Percentiles rank a stretch among this genome's conserved stretches.
Evolutionary conservation across 2,888 invertebrate species (phyloP).

Genomic region (Diadegma fenestrale): DNA sequence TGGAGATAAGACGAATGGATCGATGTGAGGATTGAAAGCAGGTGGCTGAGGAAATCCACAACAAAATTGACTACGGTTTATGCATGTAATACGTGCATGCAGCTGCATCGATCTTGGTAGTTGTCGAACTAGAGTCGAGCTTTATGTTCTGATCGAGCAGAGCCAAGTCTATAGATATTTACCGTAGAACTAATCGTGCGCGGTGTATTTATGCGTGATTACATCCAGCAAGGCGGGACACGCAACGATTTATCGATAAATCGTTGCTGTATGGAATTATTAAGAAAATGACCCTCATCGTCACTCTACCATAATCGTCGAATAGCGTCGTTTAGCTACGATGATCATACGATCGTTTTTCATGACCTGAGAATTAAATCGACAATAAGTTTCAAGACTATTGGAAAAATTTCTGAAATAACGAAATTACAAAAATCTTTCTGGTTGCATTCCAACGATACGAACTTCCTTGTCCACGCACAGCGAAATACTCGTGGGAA

Average conservation of each 20-base stretch:
- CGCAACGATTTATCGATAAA: conserved; percentile 54
- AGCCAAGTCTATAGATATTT: neutral
- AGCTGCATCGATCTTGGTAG: neutral
- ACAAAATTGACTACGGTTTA: neutral
- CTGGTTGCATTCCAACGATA: neutral
- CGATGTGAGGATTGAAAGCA: conserved; percentile 6
- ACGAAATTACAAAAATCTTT: too few species aligned
- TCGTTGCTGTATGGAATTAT: conserved; percentile 25
- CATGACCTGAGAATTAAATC: neutral
- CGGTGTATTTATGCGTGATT: conserved; percentile 51
- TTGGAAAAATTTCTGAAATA: neutral
- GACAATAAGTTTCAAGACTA: neutral
- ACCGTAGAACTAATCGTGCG: conserved; percentile 28
- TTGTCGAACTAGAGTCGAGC: conserved; percentile 20
- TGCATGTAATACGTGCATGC: neutral
- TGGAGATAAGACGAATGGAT: neutral
- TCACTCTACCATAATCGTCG: neutral
- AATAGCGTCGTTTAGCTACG: neutral
- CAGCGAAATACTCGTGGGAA: neutral
- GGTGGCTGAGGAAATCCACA: neutral
- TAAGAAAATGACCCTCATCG: conserved; percentile 34
- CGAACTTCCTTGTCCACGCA: neutral
- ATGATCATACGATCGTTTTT: neutral
- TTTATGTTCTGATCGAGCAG: neutral
- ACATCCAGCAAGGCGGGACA: conserved; percentile 7